These are phyloP conservation scores for Hippoglossus hippoglossus DNA, from an alignment of 2,797 vertebrate genomes.

Conservation along the genomic window DNA sequence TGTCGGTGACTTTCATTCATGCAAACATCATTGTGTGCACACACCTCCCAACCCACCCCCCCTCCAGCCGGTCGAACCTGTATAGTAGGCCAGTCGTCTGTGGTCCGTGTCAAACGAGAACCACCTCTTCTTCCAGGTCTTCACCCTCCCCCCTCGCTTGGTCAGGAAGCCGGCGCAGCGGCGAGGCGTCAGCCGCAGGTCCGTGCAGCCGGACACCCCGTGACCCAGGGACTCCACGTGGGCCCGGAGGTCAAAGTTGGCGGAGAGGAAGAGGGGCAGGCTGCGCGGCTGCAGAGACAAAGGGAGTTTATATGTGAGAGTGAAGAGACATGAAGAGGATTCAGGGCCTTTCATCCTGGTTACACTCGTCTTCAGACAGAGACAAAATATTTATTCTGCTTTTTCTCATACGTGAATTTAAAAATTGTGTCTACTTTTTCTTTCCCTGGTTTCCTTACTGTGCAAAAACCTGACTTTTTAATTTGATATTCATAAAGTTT, in stretches of 20 bases:
- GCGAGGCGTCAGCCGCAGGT: slow-evolving; percentile 82
- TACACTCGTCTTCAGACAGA: too few species aligned
- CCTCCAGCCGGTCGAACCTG: slow-evolving; percentile 79
- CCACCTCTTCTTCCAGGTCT: slow-evolving; percentile 94
- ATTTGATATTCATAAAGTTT: too few species aligned
- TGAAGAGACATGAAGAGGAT: too few species aligned
- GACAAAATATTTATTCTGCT: too few species aligned
- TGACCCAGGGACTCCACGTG: slow-evolving; percentile 92
- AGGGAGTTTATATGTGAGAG: not conserved
- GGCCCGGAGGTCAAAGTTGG: slow-evolving; percentile 87
- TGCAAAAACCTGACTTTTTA: too few species aligned
- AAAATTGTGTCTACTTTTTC: too few species aligned
- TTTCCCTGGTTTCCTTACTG: too few species aligned
- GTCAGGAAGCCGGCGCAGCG: slow-evolving; percentile 90
- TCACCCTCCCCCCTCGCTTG: slow-evolving; percentile 92
- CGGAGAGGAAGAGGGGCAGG: slow-evolving; percentile 78
- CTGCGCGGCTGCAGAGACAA: slow-evolving; percentile 50
- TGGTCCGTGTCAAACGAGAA: slow-evolving; percentile 92
- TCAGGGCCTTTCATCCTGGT: too few species aligned
- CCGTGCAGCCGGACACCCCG: slow-evolving; percentile 82
- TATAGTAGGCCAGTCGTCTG: slow-evolving; percentile 89
- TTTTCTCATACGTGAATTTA: too few species aligned
- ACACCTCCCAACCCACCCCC: not conserved
- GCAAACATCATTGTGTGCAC: too few species aligned
- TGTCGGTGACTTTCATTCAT: too few species aligned